Evolutionary conservation across 2,888 invertebrate genomes (phyloP).

Genomic region (Nymphalis polychloros): DNA sequence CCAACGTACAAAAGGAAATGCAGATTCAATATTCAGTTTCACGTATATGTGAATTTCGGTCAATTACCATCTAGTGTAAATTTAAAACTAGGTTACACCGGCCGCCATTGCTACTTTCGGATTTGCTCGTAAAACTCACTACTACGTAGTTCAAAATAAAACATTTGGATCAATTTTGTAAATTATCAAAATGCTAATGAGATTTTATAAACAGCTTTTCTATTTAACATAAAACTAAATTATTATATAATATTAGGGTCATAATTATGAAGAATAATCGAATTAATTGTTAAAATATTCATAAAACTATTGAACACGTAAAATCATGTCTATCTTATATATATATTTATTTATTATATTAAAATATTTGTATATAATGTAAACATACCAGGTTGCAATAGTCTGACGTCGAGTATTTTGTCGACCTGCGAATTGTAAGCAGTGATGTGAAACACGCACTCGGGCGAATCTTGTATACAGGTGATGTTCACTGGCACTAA

Average conservation of each 20-base stretch:
- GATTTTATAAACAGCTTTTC: background rate
- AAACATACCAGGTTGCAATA: conserved; percentile 94
- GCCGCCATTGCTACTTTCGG: conserved; percentile 48
- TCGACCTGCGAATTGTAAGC: conserved; percentile 99
- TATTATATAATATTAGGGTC: too few species aligned
- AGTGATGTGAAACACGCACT: conserved; percentile 98
- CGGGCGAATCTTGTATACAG: conserved; percentile 97
- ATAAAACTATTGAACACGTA: too few species aligned
- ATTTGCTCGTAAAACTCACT: conserved; percentile 48
- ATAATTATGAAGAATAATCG: too few species aligned
- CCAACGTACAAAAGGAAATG: conserved; percentile 30
- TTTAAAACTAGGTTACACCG: conserved; percentile 74
- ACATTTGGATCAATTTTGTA: conserved; percentile 25
- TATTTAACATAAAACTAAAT: too few species aligned
- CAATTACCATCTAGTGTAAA: conserved; percentile 64
- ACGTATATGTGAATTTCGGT: conserved; percentile 49
- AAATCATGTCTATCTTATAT: too few species aligned
- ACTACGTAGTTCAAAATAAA: conserved; percentile 31
- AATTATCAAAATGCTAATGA: conserved; percentile 24
- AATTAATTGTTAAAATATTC: too few species aligned
- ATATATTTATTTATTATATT: too few species aligned
- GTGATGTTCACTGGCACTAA: conserved; percentile 99
- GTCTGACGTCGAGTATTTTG: conserved; percentile 98
- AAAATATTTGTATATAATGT: background rate
- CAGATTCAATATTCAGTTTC: conserved; percentile 37